These are phyloP conservation scores for Clarias macrocephalus DNA, from an alignment of 2,113 vertebrate species.

Conservation along the genomic window DNA sequence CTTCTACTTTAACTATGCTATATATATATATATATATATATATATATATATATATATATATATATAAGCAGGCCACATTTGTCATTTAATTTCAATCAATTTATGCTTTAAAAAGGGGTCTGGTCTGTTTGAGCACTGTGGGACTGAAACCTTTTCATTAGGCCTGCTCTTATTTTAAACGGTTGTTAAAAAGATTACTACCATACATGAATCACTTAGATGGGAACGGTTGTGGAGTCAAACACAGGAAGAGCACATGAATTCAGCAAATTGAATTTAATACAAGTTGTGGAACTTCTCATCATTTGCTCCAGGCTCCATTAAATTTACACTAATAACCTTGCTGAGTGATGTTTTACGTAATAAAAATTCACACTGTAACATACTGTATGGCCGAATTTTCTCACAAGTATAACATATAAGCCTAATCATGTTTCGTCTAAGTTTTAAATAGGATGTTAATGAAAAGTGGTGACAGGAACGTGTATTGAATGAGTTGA, in stretches of 20 bases:
- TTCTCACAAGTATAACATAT: not conserved
- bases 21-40: no score
- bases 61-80: no score
- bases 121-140: not conserved
- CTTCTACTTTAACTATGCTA: no score
- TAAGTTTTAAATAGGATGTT: not conserved
- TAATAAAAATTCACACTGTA: slow-evolving; percentile 2
- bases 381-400: not conserved
- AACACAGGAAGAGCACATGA: not conserved
- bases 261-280: no score
- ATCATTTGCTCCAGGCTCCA: not conserved
- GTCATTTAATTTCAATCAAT: no score
- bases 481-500: not conserved
- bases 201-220: not conserved
- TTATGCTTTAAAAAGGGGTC: not conserved
- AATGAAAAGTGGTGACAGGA: not conserved
- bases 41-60: no score
- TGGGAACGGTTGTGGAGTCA: not conserved
- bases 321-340: not conserved
- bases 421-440: not conserved
- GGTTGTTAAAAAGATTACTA: not conserved
- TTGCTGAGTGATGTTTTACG: not conserved
- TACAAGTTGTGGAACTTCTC: not conserved
- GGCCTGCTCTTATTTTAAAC: not conserved
- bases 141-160: not conserved